A percentile compares a stretch with the other conserved stretches of the same genome.
Evolutionary conservation across 2,888 invertebrate species (phyloP).

Genomic region (Rhimphoctona megacephalus): DNA sequence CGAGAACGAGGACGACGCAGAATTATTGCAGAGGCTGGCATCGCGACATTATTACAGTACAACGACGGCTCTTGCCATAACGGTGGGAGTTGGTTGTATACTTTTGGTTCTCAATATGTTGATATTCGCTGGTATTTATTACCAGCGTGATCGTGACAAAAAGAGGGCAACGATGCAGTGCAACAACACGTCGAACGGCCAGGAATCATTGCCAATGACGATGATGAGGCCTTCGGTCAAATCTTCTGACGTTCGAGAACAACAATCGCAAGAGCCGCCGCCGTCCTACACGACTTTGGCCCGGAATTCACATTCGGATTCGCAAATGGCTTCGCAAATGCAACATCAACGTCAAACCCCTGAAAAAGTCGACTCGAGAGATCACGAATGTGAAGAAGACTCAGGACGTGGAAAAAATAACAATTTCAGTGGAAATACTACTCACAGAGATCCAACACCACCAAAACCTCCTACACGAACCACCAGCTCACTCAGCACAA

Average conservation of each 20-base stretch:
- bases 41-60: conserved; percentile 89
- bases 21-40: conserved; percentile 86
- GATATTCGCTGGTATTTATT: conserved; percentile 92
- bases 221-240: conserved; percentile 81
- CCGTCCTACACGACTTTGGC: conserved; percentile 86
- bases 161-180: conserved; percentile 81
- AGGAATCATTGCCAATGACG: conserved; percentile 83
- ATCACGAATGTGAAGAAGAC: conserved; percentile 30
- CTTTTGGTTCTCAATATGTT: conserved; percentile 90
- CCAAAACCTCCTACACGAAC: conserved; percentile 83
- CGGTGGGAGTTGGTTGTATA: conserved; percentile 91
- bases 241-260: conserved; percentile 81
- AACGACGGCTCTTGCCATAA: conserved; percentile 91
- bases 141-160: conserved; percentile 88
- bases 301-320: conserved; percentile 77
- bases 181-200: conserved; percentile 76
- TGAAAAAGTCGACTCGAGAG: conserved; percentile 42
- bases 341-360: conserved; percentile 53
- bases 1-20: conserved; percentile 86
- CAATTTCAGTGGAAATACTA: conserved; percentile 41
- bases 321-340: conserved; percentile 43
- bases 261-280: conserved; percentile 84
- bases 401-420: conserved; percentile 46
- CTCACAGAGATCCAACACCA: conserved; percentile 76
- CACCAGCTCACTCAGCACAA: conserved; percentile 74